These are phyloP conservation scores for Drosophila bifasciata DNA, from an alignment of 1,140 invertebrate species.

Conservation along the genomic window DNA sequence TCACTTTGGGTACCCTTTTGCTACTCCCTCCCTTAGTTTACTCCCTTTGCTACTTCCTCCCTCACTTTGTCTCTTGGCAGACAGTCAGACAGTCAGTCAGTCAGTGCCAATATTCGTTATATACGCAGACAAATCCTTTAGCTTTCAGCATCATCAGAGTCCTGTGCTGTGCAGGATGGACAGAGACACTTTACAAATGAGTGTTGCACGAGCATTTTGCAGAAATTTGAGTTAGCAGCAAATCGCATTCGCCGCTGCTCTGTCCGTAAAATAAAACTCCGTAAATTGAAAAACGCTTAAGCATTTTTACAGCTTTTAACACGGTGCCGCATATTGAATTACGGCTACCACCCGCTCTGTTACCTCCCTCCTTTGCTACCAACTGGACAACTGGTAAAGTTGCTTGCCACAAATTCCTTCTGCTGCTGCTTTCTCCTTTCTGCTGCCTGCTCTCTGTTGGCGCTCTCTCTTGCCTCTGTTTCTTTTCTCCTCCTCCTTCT, in stretches of 20 bases:
- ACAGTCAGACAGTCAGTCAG: slow-evolving; percentile 9
- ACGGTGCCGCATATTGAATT: slow-evolving; percentile 78
- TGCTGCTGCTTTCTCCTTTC: slow-evolving; percentile 1
- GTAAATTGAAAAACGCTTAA: slow-evolving; percentile 81
- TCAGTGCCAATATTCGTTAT: slow-evolving; percentile 7
- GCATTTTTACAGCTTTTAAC: slow-evolving; percentile 81
- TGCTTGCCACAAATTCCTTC: slow-evolving; percentile 26
- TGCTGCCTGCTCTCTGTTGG: slow-evolving; percentile 8
- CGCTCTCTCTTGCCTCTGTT: slow-evolving; percentile 2
- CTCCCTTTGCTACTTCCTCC: too few species aligned
- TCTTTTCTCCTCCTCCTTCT: too few species aligned
- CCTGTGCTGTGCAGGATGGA: not conserved
- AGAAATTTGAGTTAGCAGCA: slow-evolving; percentile 72
- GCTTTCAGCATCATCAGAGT: not conserved
- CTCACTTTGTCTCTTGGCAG: not conserved
- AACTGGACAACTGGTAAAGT: slow-evolving; percentile 37
- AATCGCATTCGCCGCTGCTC: slow-evolving; percentile 62
- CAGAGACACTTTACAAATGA: slow-evolving; percentile 69
- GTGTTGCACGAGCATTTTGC: slow-evolving; percentile 48
- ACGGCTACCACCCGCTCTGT: slow-evolving; percentile 25
- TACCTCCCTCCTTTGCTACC: slow-evolving; percentile 10
- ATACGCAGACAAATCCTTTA: slow-evolving; percentile 4
- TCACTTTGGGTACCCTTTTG: too few species aligned
- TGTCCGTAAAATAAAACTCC: slow-evolving; percentile 70
- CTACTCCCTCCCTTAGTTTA: too few species aligned